phyloP scores from a whole-genome alignment of 2,797 vertebrate species.

The Smutsia gigantea region DNA sequence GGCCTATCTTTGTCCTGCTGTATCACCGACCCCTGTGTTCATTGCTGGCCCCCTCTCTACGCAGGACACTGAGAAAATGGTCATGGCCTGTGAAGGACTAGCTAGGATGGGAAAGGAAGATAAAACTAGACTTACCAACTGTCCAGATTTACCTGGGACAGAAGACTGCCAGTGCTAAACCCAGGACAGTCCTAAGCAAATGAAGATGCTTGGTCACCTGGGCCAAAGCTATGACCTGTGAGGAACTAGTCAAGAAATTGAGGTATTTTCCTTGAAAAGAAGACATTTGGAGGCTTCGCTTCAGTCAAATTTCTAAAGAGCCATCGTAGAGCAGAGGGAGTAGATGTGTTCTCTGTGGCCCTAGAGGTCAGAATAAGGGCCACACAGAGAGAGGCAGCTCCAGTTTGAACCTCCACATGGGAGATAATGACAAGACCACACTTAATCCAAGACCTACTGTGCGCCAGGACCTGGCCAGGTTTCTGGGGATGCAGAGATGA shows the following conservation, averaged over 20 bases:
- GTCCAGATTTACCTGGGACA: neutral
- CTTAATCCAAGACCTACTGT: neutral
- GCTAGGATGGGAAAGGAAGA: neutral
- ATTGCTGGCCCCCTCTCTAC: neutral
- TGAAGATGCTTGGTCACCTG: neutral
- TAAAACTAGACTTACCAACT: neutral
- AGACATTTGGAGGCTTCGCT: neutral
- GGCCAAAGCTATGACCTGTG: neutral
- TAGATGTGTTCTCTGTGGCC: neutral
- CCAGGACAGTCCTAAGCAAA: neutral
- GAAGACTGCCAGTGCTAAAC: neutral
- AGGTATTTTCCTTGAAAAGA: neutral
- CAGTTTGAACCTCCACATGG: neutral
- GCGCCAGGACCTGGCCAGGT: neutral
- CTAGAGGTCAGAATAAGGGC: neutral
- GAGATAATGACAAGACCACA: neutral
- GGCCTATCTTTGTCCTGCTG: neutral
- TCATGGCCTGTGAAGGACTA: neutral
- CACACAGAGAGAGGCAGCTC: neutral
- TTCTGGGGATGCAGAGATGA: neutral
- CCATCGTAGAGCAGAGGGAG: neutral
- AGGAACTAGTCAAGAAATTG: neutral
- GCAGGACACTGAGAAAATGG: neutral
- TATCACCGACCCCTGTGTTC: neutral
- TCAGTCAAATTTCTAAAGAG: constrained; percentile 21